Base-by-base conservation (phyloP, 1,140 invertebrate species). In the Pseudobourletiella spinata region DNA sequence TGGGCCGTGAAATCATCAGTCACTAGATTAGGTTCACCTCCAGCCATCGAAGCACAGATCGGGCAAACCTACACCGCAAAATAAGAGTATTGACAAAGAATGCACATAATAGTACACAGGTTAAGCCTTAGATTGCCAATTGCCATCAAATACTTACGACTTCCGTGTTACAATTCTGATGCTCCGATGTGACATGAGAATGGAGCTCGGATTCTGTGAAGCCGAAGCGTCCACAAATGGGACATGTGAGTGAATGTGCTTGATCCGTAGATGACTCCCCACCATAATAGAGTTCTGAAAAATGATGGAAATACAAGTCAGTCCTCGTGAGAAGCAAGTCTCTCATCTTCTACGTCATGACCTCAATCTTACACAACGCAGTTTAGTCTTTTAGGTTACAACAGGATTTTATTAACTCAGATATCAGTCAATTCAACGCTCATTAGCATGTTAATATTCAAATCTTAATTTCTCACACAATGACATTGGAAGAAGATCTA, bases 1-100 rank as follows among this genome's bases (percentile, higher is more conserved):
- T 98, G 95, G 72, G 89, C 89, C 69, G 91, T 86, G 80, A 98
- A 95, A 80, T 98, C 95, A 81, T 98, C 93, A 66, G 94, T 96
- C 72, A 96, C 88, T 74, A 95, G 84, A 80, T 97, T 98, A 61
- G 95, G 93, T 76, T 98, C 95, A 30, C 92, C 93, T 70, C 92
- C 92, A 57, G 92, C 92, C 75, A 92, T 81, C 57, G 91, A 88
- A 50, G 94, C 94, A 82, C 95, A 98, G 61, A 98, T 85, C 70
- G 95, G 95, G 80, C 95, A 98, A 46, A 98, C 90, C 81, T 85
- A 69, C 44, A 70, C 70, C 16, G 71, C 58, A 71, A 60, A 69
- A 62, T 42, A 44, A 61, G 46, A 43, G 46, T 43, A 52, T 48
- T 30, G 4, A 39, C 35, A 24, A 59, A 57, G n/a, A n/a, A n/a